These are phyloP conservation scores for Parnassius apollo DNA, from an alignment of 2,888 invertebrate genomes.

Conservation along the genomic window DNA sequence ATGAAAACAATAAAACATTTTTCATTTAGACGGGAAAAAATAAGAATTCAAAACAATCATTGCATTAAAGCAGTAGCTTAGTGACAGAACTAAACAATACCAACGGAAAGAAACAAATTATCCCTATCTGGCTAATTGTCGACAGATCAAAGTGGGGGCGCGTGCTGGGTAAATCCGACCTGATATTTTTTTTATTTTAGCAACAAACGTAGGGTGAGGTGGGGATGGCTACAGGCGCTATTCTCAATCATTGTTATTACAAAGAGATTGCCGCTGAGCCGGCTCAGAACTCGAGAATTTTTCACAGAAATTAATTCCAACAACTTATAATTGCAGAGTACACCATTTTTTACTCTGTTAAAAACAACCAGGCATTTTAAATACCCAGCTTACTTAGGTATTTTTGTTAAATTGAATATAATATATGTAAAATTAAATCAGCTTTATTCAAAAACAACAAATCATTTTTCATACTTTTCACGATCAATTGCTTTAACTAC, in stretches of 20 bases:
- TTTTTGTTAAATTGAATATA: background rate
- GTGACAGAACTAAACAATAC: slow-evolving; percentile 49
- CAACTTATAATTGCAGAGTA: slow-evolving; percentile 53
- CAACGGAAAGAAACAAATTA: slow-evolving; percentile 68
- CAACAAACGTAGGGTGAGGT: slow-evolving; percentile 43
- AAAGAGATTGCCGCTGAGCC: slow-evolving; percentile 74
- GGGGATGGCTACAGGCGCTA: slow-evolving; percentile 61
- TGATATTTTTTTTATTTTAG: slow-evolving; percentile 56
- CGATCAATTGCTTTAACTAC: no score
- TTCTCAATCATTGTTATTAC: slow-evolving; percentile 80
- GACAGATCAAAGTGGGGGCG: slow-evolving; percentile 63
- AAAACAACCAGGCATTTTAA: slow-evolving; percentile 4
- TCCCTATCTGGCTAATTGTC: slow-evolving; percentile 74
- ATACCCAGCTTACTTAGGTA: background rate
- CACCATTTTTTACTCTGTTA: slow-evolving; percentile 1
- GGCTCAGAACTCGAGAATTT: slow-evolving; percentile 61
- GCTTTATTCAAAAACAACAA: no score
- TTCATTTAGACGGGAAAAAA: slow-evolving; percentile 45
- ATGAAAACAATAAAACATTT: slow-evolving; percentile 31
- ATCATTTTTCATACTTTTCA: no score
- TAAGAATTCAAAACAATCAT: slow-evolving; percentile 62
- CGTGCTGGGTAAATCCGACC: slow-evolving; percentile 64
- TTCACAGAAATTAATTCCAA: slow-evolving; percentile 61
- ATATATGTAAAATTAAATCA: slow-evolving; percentile 35
- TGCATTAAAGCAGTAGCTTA: slow-evolving; percentile 55